Evolutionary conservation across 2,797 vertebrate species (phyloP).

Genomic region (Rhadinocentrus ornatus): DNA sequence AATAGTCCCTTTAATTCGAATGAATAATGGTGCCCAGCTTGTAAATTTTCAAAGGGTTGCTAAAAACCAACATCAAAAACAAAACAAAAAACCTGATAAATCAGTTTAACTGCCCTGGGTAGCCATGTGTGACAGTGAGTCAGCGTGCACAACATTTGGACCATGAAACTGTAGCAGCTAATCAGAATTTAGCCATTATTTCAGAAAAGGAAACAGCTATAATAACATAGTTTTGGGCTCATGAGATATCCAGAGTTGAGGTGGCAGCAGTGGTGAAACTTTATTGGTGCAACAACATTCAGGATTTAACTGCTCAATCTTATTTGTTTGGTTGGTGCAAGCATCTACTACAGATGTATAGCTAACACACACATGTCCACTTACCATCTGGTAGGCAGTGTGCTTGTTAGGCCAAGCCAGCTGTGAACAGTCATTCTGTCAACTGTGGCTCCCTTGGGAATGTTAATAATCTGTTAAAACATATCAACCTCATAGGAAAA

Average conservation of each 20-base stretch:
- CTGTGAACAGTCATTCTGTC: conserved; percentile 18
- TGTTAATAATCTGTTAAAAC: conserved; percentile 3
- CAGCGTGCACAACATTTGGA: neutral
- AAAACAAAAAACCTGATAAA: neutral
- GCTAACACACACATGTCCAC: conserved; percentile 13
- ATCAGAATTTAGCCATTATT: neutral
- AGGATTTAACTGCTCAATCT: neutral
- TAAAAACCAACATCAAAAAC: neutral
- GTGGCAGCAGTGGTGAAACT: neutral
- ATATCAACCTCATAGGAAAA: neutral
- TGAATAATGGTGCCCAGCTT: neutral
- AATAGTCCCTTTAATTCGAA: neutral
- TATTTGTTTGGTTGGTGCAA: neutral
- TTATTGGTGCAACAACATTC: neutral
- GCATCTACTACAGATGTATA: neutral
- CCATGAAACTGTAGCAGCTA: neutral
- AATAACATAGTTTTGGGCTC: neutral
- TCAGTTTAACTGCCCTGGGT: neutral
- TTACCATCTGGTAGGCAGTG: conserved; percentile 40
- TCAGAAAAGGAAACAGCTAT: neutral
- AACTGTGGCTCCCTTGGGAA: conserved; percentile 16
- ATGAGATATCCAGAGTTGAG: neutral
- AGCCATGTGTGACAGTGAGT: neutral
- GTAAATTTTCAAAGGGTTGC: neutral
- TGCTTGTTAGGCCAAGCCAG: conserved; percentile 23